A percentile compares a stretch with the other conserved stretches of the same genome.
phyloP scores from a whole-genome alignment of 2,113 vertebrate genomes.

The Zosterops japonicus region DNA sequence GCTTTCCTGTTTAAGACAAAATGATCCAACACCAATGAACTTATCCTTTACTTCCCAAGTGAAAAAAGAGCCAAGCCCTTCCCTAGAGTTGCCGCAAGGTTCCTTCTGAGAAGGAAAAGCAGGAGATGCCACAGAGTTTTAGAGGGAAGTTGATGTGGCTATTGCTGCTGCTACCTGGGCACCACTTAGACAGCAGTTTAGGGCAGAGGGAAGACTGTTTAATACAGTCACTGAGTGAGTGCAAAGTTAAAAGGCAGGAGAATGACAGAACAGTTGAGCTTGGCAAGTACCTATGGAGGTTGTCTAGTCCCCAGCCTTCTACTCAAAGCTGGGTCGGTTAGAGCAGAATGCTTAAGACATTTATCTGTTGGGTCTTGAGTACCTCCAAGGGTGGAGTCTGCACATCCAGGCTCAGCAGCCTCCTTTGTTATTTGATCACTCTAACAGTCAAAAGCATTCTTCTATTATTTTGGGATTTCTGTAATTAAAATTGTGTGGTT shows the following conservation, averaged over 20 bases:
- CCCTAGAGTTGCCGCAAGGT: not conserved
- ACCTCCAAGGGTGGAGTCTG: not conserved
- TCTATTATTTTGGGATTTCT: not conserved
- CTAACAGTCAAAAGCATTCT: not conserved
- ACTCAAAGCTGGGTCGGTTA: not conserved
- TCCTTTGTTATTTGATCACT: not conserved
- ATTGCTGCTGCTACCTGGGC: not conserved
- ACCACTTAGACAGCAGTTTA: not conserved
- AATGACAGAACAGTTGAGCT: not conserved
- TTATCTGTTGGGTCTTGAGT: not conserved
- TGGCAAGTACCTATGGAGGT: not conserved
- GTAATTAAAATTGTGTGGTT: not conserved
- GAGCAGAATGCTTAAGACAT: not conserved
- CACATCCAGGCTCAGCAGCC: not conserved
- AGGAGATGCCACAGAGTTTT: not conserved
- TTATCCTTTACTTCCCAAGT: not conserved
- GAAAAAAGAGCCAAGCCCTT: not conserved
- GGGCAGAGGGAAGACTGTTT: not conserved
- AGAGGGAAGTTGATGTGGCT: not conserved
- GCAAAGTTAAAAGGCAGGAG: not conserved
- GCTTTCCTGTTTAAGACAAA: not conserved
- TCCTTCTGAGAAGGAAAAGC: not conserved
- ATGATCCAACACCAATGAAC: not conserved
- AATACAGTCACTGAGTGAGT: not conserved
- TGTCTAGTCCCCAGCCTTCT: not conserved